Conservation (phyloP, 2,113 vertebrate species). For the Tylochromis polylepis region DNA sequence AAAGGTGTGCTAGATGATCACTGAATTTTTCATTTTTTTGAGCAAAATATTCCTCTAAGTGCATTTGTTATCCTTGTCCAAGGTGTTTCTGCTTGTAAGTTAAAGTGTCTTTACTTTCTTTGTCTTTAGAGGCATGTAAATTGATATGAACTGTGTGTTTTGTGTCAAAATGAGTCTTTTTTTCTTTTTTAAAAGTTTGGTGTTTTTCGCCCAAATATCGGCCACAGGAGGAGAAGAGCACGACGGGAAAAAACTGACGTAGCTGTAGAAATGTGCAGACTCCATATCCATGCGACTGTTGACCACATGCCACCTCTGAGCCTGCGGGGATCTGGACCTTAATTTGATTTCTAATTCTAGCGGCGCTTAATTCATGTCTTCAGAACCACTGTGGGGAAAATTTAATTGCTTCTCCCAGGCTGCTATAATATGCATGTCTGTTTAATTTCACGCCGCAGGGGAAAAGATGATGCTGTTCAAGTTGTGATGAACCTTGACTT, state of each 20-base stretch:
- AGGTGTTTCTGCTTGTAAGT: conserved; percentile 26
- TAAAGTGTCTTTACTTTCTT: not conserved
- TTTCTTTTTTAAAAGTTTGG: not conserved
- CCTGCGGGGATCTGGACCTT: conserved; percentile 18
- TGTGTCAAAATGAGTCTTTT: conserved; percentile 9
- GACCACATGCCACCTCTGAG: conserved; percentile 32
- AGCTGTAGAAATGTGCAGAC: not conserved
- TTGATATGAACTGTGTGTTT: conserved; percentile 12
- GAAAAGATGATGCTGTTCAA: conserved; percentile 21
- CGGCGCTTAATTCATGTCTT: conserved; percentile 45
- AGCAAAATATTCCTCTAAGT: conserved; percentile 23
- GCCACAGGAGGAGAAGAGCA: not conserved
- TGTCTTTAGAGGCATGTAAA: conserved; percentile 36
- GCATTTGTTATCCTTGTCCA: conserved; percentile 8
- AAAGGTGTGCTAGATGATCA: not conserved
- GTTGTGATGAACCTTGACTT: conserved; percentile 37
- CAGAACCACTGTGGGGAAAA: conserved; percentile 41
- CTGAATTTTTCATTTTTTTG: not conserved
- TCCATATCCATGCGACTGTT: not conserved
- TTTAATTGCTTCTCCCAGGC: conserved; percentile 32
- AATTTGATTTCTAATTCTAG: conserved; percentile 56
- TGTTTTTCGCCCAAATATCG: not conserved
- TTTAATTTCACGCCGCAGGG: conserved; percentile 48
- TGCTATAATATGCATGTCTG: conserved; percentile 37
- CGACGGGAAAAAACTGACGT: not conserved